Evolutionary conservation across 2,797 vertebrate species (phyloP).

Genomic region (Acipenser oxyrinchus): DNA sequence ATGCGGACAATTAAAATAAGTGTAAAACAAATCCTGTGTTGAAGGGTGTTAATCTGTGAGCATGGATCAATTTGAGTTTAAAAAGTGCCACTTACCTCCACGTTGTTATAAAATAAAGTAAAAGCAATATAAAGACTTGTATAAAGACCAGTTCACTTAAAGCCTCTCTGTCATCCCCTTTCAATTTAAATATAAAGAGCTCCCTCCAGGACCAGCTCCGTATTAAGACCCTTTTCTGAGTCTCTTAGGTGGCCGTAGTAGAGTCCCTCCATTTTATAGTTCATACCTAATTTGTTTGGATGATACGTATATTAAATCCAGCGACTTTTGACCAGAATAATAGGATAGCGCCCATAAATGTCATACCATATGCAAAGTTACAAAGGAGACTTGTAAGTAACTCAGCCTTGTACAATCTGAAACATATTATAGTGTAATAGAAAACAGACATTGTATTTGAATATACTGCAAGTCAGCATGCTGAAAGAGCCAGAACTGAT

Average conservation of each 20-base stretch:
- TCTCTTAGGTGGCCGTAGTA: too few species aligned
- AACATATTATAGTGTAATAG: conserved; percentile 14
- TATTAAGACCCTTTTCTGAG: too few species aligned
- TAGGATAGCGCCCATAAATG: too few species aligned
- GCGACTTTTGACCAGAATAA: too few species aligned
- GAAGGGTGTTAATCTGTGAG: background rate
- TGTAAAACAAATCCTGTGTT: conserved; percentile 4
- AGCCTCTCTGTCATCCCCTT: background rate
- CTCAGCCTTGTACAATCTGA: conserved; percentile 9
- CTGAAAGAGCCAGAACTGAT: conserved; percentile 3
- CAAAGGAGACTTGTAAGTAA: background rate
- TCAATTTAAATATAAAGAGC: background rate
- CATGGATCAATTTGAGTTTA: background rate
- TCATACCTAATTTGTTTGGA: too few species aligned
- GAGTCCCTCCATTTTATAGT: too few species aligned
- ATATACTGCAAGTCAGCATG: conserved; percentile 8
- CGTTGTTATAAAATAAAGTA: background rate
- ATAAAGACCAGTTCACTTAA: background rate
- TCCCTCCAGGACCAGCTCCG: background rate
- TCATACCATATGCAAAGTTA: background rate
- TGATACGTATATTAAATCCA: too few species aligned
- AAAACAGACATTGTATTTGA: conserved; percentile 14
- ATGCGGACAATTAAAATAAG: conserved; percentile 6
- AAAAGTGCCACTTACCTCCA: conserved; percentile 1
- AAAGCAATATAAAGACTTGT: background rate